phyloP scores from a whole-genome alignment of 2,797 vertebrate species.

The Loris lydekkerianus region DNA sequence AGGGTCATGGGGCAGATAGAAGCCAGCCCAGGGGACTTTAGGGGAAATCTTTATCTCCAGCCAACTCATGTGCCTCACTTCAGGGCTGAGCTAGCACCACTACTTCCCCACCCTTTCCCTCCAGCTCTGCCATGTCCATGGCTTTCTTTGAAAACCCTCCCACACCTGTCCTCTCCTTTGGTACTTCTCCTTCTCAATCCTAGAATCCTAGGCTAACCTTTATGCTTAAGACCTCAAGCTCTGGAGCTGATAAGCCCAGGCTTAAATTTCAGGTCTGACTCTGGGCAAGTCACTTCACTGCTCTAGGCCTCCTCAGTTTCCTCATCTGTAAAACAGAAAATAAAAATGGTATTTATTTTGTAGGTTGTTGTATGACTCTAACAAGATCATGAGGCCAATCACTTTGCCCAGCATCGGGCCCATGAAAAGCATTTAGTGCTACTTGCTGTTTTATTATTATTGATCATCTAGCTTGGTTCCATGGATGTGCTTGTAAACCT shows the following conservation, averaged over 20 bases:
- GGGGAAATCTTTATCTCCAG: not conserved
- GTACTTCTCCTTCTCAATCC: not conserved
- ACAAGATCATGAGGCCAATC: not conserved
- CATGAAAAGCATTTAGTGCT: not conserved
- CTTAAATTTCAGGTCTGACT: conserved; percentile 25
- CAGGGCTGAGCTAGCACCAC: not conserved
- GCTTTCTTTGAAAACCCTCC: conserved; percentile 58
- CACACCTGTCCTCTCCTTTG: not conserved
- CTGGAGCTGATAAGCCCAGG: not conserved
- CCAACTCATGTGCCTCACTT: not conserved
- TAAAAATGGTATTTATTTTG: not conserved
- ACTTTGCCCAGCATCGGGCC: not conserved
- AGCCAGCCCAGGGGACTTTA: not conserved
- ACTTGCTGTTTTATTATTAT: not conserved
- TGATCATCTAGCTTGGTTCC: conserved; percentile 51
- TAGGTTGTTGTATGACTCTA: not conserved
- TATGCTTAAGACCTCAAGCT: not conserved
- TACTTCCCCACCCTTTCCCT: not conserved
- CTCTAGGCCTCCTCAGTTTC: conserved; percentile 55
- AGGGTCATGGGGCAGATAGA: conserved; percentile 2
- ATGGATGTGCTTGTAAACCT: conserved; percentile 33
- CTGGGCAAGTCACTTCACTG: conserved; percentile 24
- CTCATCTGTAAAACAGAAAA: conserved; percentile 42
- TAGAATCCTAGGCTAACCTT: conserved; percentile 39
- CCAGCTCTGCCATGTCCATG: not conserved